phyloP scores from a whole-genome alignment of 2,113 vertebrate genomes.

The Epinephelus moara region DNA sequence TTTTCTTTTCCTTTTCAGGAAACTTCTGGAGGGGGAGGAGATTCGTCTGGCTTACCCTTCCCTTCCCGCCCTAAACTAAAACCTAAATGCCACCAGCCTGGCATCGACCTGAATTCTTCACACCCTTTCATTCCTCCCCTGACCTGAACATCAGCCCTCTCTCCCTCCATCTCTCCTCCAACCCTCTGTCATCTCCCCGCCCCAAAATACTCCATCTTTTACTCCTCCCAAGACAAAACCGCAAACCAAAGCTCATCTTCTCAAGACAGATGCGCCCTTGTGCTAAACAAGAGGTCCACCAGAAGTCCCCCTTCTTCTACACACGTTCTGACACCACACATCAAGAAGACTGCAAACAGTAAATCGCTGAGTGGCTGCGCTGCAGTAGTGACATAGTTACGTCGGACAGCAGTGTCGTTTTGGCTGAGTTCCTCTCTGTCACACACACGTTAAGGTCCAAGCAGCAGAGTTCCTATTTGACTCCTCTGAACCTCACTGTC shows the following conservation, averaged over 20 bases:
- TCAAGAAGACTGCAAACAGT: slow-evolving; percentile 55
- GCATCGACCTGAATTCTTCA: slow-evolving; percentile 45
- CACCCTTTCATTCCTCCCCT: not conserved
- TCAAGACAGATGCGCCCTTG: slow-evolving; percentile 87
- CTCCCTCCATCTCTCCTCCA: not conserved
- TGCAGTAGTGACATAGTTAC: slow-evolving; percentile 71
- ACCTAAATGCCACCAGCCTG: slow-evolving; percentile 24
- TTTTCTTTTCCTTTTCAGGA: slow-evolving; percentile 76
- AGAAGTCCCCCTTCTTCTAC: slow-evolving; percentile 89
- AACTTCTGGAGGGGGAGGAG: slow-evolving; percentile 91
- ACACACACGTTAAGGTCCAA: slow-evolving; percentile 45
- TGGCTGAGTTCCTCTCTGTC: slow-evolving; percentile 59
- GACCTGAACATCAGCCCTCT: not conserved
- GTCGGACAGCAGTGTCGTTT: slow-evolving; percentile 62
- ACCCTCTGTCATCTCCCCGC: not conserved
- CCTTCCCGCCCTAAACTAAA: slow-evolving; percentile 73
- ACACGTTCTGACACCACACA: slow-evolving; percentile 79
- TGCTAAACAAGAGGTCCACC: slow-evolving; percentile 85
- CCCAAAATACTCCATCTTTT: slow-evolving; percentile 3
- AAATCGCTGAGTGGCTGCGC: slow-evolving; percentile 71
- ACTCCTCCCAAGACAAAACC: slow-evolving; percentile 17
- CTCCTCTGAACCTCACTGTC: slow-evolving; percentile 35
- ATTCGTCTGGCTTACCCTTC: slow-evolving; percentile 85
- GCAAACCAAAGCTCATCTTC: slow-evolving; percentile 67
- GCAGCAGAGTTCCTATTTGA: slow-evolving; percentile 37